Base-by-base conservation (phyloP, 2,888 invertebrate species). In the Rapana venosa region DNA sequence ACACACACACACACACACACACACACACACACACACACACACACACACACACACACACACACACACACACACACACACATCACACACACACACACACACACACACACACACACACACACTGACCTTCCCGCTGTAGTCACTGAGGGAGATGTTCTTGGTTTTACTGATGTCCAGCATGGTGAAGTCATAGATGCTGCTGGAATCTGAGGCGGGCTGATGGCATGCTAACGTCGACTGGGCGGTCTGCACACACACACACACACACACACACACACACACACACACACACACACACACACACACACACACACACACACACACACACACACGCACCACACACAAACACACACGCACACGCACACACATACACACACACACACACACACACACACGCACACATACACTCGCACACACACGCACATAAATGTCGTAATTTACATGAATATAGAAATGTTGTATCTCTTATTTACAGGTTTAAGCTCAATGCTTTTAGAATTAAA, bases 81-180 rank as follows among this genome's bases (percentile, higher is more conserved):
- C 20, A 35, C 35, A 83, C 81, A 47, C 81, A 83, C 36, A 36
- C 81, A 83, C 81, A 83, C 47, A 36, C 22, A 36, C 81, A 83
- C 81, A 36, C 36, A 81, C 81, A 35, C 32, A 13, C 13, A 30
- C 17, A 35, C 81, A 32, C 81, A n/a, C 81, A 81, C 84, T 32
- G 56, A 90, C 91, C 87, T 91, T 88, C 30, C 91, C 91, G 20
- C 87, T 30, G 89, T 90, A 91, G 15, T 91, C 91, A 58, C 87
- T 87, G 20, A 91, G 87, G 56, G 66, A 90, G 83, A 91, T 87
- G 58, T 70, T 88, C 15, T 81, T 88, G 4, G 32, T 36, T n/a
- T 85, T 83, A 66, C 74, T 32, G 32, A 91, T 87, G 84, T 91
- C 90, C 84, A 87, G 87, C 77, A 90, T 32, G 47, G 90, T 86